Percentiles rank a stretch among this genome's conserved stretches.
phyloP scores from a whole-genome alignment of 2,888 invertebrate species.

The Eupithecia dodoneata region DNA sequence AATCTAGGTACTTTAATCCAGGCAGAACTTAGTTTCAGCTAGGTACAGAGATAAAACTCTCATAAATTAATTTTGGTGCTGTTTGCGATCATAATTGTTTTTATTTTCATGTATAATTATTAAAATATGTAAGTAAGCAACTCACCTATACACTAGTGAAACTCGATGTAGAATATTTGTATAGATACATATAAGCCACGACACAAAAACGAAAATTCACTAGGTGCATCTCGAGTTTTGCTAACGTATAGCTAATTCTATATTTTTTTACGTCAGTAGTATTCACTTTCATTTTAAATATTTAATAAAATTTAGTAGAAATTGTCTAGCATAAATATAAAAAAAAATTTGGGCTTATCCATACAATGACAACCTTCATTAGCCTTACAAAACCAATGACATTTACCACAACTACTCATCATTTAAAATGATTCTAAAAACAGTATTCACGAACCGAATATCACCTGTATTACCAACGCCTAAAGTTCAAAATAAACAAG shows the following conservation, averaged over 20 bases:
- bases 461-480: fast-evolving
- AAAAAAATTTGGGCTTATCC: conserved; percentile 47
- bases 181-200: too few relatives aligned
- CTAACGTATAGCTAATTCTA: too few relatives aligned
- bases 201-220: too few relatives aligned
- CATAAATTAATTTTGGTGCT: background rate
- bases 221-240: too few relatives aligned
- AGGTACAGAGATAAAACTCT: background rate
- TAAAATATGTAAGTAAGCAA: too few relatives aligned
- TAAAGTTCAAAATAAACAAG: conserved; percentile 42
- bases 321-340: conserved; percentile 21
- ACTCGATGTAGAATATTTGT: too few relatives aligned
- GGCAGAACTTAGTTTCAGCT: too few relatives aligned
- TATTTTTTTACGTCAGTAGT: too few relatives aligned
- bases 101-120: too few relatives aligned
- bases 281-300: too few relatives aligned
- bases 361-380: conserved; percentile 65
- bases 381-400: conserved; percentile 79
- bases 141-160: too few relatives aligned
- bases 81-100: background rate
- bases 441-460: conserved; percentile 12
- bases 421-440: conserved; percentile 49
- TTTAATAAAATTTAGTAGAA: too few relatives aligned
- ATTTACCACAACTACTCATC: conserved; percentile 63
- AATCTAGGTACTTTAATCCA: background rate